Evolutionary conservation across 2,797 vertebrate genomes (phyloP).

Genomic region (Enteromius radiatus): DNA sequence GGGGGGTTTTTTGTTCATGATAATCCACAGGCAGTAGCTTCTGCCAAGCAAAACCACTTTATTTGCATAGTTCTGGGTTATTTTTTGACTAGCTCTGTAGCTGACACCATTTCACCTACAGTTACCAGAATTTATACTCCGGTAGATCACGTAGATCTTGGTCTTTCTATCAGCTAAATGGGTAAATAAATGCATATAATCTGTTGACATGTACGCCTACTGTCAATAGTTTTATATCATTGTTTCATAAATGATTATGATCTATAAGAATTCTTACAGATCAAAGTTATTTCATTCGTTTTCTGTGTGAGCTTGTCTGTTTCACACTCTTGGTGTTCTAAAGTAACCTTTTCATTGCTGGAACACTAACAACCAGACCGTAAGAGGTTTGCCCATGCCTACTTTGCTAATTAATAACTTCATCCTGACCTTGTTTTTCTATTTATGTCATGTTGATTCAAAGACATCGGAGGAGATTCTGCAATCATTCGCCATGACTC

Average conservation of each 20-base stretch:
- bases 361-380: background rate
- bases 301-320: no score
- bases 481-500: conserved; percentile 65
- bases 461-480: conserved; percentile 81
- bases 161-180: no score
- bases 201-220: background rate
- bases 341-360: background rate
- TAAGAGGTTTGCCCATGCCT: background rate
- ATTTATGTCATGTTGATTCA: background rate
- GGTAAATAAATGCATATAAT: background rate
- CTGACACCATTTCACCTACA: background rate
- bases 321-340: background rate
- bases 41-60: background rate
- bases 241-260: no score
- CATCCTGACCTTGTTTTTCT: background rate
- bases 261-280: background rate
- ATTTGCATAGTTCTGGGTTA: background rate
- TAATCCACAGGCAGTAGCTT: background rate
- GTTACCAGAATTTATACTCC: background rate
- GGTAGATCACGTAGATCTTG: no score
- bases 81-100: background rate
- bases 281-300: no score
- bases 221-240: no score
- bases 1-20: background rate
- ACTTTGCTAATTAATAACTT: background rate